Percentiles rank a stretch among this genome's conserved stretches.
phyloP scores from a whole-genome alignment of 2,113 vertebrate genomes.

The Dissostichus mawsoni region DNA sequence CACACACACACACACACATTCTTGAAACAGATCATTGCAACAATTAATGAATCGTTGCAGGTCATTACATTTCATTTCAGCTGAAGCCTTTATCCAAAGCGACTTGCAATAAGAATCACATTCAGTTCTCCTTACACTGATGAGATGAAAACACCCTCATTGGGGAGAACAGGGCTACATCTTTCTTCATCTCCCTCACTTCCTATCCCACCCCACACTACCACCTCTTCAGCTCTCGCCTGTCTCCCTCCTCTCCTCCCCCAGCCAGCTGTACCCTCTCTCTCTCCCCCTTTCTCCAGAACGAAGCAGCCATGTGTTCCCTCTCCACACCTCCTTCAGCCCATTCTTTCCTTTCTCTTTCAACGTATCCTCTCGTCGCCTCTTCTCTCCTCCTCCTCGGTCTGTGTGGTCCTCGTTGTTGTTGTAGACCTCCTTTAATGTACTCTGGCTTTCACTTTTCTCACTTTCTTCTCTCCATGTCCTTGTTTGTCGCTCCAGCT shows the following conservation, averaged over 20 bases:
- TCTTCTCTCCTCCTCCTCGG: background rate
- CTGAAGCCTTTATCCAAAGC: no score
- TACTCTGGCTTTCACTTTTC: conserved; percentile 48
- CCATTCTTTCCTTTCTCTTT: conserved; percentile 48
- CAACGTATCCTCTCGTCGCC: background rate
- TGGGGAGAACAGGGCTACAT: conserved; percentile 37
- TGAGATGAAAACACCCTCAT: conserved; percentile 15
- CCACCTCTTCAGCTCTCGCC: conserved; percentile 22
- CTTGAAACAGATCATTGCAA: conserved; percentile 29
- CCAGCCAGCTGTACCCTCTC: conserved; percentile 61
- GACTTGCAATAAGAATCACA: background rate
- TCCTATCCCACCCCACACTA: conserved; percentile 18
- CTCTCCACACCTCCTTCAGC: conserved; percentile 51
- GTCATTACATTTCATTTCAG: no score
- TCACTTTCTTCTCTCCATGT: conserved; percentile 37
- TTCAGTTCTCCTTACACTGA: conserved; percentile 23
- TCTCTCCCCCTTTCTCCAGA: conserved; percentile 36
- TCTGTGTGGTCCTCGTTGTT: conserved; percentile 45
- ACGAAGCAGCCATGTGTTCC: conserved; percentile 59
- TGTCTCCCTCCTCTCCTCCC: conserved; percentile 32
- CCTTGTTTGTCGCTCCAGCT: conserved; percentile 49
- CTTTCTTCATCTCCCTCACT: conserved; percentile 44
- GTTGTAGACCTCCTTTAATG: conserved; percentile 35
- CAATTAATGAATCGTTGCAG: conserved; percentile 23
- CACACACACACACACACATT: conserved; percentile 17